phyloP scores from a whole-genome alignment of 23 tunicate genomes.

The Oikopleura albicans region DNA sequence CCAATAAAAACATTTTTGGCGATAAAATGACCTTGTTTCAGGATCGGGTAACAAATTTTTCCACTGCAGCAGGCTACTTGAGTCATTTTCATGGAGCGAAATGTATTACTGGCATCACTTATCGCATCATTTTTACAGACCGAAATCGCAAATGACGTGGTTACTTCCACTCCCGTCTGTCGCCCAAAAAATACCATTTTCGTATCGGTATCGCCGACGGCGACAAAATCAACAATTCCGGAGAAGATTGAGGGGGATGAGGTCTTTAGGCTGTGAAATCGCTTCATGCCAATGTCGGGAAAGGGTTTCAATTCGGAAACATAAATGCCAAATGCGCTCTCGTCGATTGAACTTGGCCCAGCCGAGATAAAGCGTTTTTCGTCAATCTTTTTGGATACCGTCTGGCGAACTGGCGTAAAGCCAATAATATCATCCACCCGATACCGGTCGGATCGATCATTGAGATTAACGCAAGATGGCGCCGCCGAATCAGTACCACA shows the following conservation, averaged over 20 bases:
- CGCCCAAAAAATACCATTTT: too few species aligned
- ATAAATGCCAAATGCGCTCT: not conserved
- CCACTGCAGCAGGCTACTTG: not conserved
- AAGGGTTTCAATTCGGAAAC: not conserved
- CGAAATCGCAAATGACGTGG: not conserved
- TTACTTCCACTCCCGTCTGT: not conserved
- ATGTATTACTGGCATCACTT: not conserved
- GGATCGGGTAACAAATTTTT: not conserved
- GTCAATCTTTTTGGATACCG: not conserved
- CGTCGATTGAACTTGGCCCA: not conserved
- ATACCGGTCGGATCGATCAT: not conserved
- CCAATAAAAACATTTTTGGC: not conserved
- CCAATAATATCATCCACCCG: not conserved
- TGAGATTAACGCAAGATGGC: not conserved
- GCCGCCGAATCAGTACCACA: not conserved
- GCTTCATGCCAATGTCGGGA: too few species aligned
- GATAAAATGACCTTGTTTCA: not conserved
- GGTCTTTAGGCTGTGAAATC: too few species aligned
- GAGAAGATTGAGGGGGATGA: too few species aligned
- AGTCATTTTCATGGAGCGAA: too few species aligned
- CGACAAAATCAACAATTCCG: too few species aligned
- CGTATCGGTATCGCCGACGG: too few species aligned
- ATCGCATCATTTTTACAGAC: not conserved
- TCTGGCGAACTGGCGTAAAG: not conserved
- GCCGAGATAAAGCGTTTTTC: not conserved